Evolutionary conservation across 2,888 invertebrate species (phyloP).

Genomic region (Ptilodon capucinus): DNA sequence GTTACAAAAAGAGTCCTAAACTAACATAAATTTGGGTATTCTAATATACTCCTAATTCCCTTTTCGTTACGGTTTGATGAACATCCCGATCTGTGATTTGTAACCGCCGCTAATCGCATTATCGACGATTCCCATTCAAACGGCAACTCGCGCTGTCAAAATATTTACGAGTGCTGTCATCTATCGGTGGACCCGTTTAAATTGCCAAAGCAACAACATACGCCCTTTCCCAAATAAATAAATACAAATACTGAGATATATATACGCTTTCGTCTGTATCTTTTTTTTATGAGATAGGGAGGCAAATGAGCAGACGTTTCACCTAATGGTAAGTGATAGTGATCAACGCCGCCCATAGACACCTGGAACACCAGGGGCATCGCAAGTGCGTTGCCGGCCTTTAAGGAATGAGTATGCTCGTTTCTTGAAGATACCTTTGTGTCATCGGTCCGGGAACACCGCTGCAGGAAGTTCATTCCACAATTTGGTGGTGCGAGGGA

Average conservation of each 20-base stretch:
- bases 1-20: not conserved
- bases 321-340: too few species aligned
- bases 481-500: too few species aligned
- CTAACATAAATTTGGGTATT: not conserved
- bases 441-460: too few species aligned
- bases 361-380: too few species aligned
- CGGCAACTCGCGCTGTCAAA: constrained; percentile 26
- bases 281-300: too few species aligned
- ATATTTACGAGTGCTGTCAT: constrained; percentile 35
- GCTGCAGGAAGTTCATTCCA: too few species aligned
- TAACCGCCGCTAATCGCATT: constrained; percentile 28
- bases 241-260: not conserved
- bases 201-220: constrained; percentile 15
- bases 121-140: constrained; percentile 27
- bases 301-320: too few species aligned
- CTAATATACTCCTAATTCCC: constrained; percentile 13
- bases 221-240: constrained; percentile 17
- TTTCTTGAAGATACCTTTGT: too few species aligned
- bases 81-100: constrained; percentile 22
- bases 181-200: constrained; percentile 22
- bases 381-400: too few species aligned
- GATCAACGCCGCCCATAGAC: too few species aligned
- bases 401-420: too few species aligned
- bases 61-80: constrained; percentile 28
- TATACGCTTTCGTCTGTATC: too few species aligned